phyloP scores from a whole-genome alignment of 2,113 vertebrate species.

The Pandion haliaetus region DNA sequence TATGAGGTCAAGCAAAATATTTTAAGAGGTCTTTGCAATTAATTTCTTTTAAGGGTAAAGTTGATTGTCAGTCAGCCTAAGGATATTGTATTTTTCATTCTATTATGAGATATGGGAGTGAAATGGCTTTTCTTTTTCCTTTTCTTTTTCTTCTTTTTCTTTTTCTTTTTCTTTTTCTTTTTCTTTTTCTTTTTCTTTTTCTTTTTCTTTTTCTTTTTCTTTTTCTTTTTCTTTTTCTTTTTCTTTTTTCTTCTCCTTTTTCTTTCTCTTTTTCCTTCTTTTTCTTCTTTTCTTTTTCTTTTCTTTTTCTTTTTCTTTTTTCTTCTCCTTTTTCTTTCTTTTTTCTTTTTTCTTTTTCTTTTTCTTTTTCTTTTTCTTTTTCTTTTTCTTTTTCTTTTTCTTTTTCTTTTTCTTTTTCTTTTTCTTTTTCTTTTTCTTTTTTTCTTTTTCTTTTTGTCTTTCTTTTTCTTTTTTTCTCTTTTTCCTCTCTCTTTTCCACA shows the following conservation, averaged over 20 bases:
- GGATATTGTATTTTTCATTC: background rate
- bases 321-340: too few relatives aligned
- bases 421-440: background rate
- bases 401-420: too few relatives aligned
- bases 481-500: too few relatives aligned
- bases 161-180: background rate
- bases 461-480: too few relatives aligned
- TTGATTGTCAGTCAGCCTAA: background rate
- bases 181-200: fast-evolving
- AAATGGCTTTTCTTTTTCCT: background rate
- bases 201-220: too few relatives aligned
- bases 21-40: background rate
- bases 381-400: too few relatives aligned
- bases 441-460: too few relatives aligned
- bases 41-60: background rate
- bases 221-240: too few relatives aligned
- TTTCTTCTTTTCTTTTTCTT: background rate
- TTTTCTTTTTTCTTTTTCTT: background rate
- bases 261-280: too few relatives aligned
- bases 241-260: fast-evolving
- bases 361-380: background rate
- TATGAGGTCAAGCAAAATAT: background rate
- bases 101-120: background rate
- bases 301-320: fast-evolving
- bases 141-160: too few relatives aligned